Evolutionary conservation across 1,140 invertebrate species (phyloP).

Genomic region (Nebria ingens): DNA sequence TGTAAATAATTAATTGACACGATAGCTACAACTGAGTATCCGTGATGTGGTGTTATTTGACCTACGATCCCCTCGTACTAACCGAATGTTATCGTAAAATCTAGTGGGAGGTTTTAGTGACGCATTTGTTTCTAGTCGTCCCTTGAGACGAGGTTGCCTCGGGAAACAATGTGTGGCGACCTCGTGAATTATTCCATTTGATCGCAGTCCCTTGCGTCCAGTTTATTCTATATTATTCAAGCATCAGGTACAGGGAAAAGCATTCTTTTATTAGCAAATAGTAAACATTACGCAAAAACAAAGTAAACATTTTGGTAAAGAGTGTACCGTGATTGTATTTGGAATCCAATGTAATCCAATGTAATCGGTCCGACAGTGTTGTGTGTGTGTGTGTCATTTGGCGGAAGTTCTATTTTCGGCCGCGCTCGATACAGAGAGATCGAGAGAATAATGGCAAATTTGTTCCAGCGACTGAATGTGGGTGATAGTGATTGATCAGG

Average conservation of each 20-base stretch:
- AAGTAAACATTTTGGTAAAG: too few species aligned
- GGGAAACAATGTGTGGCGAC: background rate
- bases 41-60: too few species aligned
- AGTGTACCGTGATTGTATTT: background rate
- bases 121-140: background rate
- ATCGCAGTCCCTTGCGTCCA: background rate
- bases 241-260: background rate
- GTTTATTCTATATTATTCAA: background rate
- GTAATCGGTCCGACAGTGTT: background rate
- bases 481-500: conserved; percentile 2
- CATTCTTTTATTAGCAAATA: background rate
- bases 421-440: background rate
- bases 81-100: too few species aligned
- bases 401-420: background rate
- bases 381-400: background rate
- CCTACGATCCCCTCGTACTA: background rate
- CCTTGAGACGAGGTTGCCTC: background rate
- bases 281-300: background rate
- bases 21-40: too few species aligned
- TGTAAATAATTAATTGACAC: too few species aligned
- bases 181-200: background rate
- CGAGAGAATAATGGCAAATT: conserved; percentile 4
- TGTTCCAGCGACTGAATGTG: background rate
- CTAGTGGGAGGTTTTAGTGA: background rate
- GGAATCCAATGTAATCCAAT: background rate